phyloP scores from a whole-genome alignment of 2,888 invertebrate genomes.

The Yponomeuta evonymella region DNA sequence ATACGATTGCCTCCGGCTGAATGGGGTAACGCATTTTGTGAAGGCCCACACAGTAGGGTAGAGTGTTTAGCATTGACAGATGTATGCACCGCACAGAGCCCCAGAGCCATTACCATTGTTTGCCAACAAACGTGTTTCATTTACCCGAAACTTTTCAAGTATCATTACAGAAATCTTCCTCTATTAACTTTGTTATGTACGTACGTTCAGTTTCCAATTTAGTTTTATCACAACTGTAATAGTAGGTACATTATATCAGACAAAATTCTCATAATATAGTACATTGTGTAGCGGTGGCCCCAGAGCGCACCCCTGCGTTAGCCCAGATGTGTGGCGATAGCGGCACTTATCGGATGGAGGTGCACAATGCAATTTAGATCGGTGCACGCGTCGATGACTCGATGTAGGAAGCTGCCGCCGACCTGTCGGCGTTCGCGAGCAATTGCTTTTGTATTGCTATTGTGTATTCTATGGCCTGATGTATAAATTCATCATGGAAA shows the following conservation, averaged over 20 bases:
- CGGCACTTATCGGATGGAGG: constrained; percentile 17
- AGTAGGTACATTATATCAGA: no score
- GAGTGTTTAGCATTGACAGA: constrained; percentile 32
- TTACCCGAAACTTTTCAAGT: background rate
- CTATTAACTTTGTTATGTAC: background rate
- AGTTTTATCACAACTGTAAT: background rate
- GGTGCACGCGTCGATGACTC: constrained; percentile 17
- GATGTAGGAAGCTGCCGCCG: constrained; percentile 14
- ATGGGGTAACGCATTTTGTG: constrained; percentile 23
- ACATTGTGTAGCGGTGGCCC: background rate
- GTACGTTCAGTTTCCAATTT: background rate
- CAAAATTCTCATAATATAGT: constrained; percentile 7
- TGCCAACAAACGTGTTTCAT: background rate
- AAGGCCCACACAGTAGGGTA: constrained; percentile 21
- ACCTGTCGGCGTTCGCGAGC: constrained; percentile 6
- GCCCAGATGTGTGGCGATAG: constrained; percentile 11
- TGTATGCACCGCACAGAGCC: constrained; percentile 27
- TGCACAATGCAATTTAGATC: constrained; percentile 21
- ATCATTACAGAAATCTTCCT: background rate
- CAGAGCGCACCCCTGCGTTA: constrained; percentile 14
- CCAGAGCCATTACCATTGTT: constrained; percentile 9
- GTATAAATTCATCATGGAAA: constrained; percentile 4
- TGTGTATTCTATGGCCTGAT: constrained; percentile 5
- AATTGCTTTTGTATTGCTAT: constrained; percentile 8
- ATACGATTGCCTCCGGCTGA: constrained; percentile 50